Base-by-base conservation (phyloP, 2,113 vertebrate genomes). In the Loxodonta africana region DNA sequence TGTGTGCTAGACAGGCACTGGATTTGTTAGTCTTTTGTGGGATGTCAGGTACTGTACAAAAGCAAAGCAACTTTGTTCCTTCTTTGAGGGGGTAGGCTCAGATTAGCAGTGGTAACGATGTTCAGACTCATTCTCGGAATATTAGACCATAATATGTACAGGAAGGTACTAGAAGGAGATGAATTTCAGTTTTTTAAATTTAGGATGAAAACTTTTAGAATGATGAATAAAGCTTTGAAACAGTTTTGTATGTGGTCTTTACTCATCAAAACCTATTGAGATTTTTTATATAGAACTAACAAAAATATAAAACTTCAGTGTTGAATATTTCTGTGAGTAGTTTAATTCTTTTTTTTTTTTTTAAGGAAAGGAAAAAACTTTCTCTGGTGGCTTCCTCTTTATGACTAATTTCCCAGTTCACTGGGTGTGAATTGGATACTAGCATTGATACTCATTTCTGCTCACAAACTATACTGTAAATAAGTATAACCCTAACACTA, bases 1-100 rank as follows among this genome's bases (percentile, higher is more conserved):
- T 62, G 73, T 87, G n/a, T 78, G 17, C n/a, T 73, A 44, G 53
- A 93, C 62, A 95, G 84, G 18, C 76, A 60, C 30, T 96, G n/a
- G 67, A 11, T 93, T 84, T 65, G 73, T 65, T 71, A 74, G 57
- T 90, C 46, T 78, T 86, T 76, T 37, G 69, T 76, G 78, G 26
- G 26, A 83, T 69, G 53, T 77, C 62, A 76, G 46, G 28, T 37
- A 44, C 46, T 94, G 5, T 76, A 60, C 53, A 87, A 25, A 92
- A 87, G 41, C 57, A 91, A 81, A 63, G 41, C n/a, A 90, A 60
- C 25, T 69, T 77, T 83, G 21, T 94, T 77, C 48, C 12, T 91
- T n/a, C 84, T 83, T 60, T 91, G 48, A 87, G 53, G 46, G 67
- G 48, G 44, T 46, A 28, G 25, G 37, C 37, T 90, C 60, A 82